Base-by-base conservation (phyloP, 2,797 vertebrate genomes). In the Glossophaga mutica region DNA sequence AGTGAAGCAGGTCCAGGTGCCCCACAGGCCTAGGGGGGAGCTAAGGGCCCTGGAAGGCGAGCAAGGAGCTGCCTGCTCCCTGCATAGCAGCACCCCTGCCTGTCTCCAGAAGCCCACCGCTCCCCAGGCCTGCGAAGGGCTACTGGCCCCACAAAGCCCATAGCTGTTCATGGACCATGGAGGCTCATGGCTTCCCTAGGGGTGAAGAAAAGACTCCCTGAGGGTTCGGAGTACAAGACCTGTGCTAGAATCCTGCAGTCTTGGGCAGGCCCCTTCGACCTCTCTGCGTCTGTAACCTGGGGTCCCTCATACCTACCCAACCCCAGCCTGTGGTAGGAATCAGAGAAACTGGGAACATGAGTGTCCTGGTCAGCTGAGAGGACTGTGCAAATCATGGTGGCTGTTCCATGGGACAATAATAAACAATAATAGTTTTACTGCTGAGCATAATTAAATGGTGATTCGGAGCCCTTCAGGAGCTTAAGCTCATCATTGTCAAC, bases 21-120 rank as follows among this genome's bases (percentile, higher is more conserved):
- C 34, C 26, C 21, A 21, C 42, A 32, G 73, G 65, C 55, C 12
- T 10, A n/a, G 12, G 59, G 10, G 10, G 50, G 6, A 42, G 50
- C 50, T 42, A 42, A 52, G 46, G 50, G 34, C 50, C 26, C n/a
- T 7, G 29, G 46, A 74, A 57, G 42, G 29, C 3, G 6, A 37
- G 32, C 29, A 32, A 46, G 22, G 26, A 29, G 50, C 52, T 78
- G 5, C 39, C 55, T 5, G 32, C n/a, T 55, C 21, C 68, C 29
- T 2, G 3, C 6, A 26, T 15, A 0, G 0, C 37, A 44, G 19
- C 16, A 39, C 15, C 50, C 55, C 34, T 3, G 4, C 15, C 46
- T n/a, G 18, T 59, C 50, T 76, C 39, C 29, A 39, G 18, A 76
- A 85, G 34, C 37, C 71, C 68, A n/a, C n/a, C 34, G 12, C 89